These are phyloP conservation scores for Epiperipatus broadwayi DNA, from an alignment of 2,888 invertebrate genomes.

Conservation along the genomic window DNA sequence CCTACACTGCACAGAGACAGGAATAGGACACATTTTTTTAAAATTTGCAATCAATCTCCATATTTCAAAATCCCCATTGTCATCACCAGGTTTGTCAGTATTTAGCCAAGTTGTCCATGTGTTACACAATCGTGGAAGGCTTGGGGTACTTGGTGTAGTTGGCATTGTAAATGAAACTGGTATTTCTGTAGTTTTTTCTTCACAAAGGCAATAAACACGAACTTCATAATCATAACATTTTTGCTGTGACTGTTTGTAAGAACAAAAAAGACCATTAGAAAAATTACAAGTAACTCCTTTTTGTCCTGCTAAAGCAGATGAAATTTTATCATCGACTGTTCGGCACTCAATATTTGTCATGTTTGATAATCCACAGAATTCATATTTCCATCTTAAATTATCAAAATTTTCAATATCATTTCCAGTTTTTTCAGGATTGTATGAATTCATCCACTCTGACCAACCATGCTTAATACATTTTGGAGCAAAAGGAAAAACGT, in stretches of 20 bases:
- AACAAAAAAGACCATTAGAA: neutral
- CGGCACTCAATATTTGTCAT: conserved; percentile 52
- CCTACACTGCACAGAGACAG: conserved; percentile 12
- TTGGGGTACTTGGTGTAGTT: conserved; percentile 1
- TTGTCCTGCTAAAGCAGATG: too few species aligned
- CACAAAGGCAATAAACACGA: conserved; percentile 16
- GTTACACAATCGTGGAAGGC: conserved; percentile 12
- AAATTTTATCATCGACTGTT: too few species aligned
- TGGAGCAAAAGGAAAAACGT: neutral
- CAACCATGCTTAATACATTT: conserved; percentile 16
- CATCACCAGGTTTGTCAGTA: conserved; percentile 11
- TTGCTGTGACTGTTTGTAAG: neutral
- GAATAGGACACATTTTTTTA: too few species aligned
- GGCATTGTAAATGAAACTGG: conserved; percentile 6
- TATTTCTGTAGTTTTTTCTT: conserved; percentile 10
- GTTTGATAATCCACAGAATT: conserved; percentile 36
- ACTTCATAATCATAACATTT: too few species aligned
- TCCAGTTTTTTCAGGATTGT: too few species aligned
- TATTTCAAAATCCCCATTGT: too few species aligned
- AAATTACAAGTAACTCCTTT: too few species aligned
- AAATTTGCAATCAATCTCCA: too few species aligned
- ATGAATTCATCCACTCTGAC: conserved; percentile 22
- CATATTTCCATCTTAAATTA: too few species aligned
- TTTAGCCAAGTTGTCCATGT: too few species aligned
- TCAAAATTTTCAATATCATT: too few species aligned